A percentile compares a stretch with the other conserved stretches of the same genome.
These are phyloP conservation scores for Gymnopithys bicolor DNA, from an alignment of 2,797 vertebrate genomes.

Conservation along the genomic window DNA sequence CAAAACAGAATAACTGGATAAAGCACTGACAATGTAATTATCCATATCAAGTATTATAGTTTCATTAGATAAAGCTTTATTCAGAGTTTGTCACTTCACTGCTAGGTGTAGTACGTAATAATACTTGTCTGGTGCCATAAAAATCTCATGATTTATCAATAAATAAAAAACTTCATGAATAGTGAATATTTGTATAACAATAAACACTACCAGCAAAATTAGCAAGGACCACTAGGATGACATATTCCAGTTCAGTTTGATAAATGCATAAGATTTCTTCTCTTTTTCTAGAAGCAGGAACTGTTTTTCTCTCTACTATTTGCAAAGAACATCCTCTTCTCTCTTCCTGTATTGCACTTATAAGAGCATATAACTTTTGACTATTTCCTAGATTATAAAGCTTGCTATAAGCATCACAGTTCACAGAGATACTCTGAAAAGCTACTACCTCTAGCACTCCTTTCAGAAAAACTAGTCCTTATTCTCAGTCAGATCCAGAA, in stretches of 20 bases:
- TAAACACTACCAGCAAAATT: background rate
- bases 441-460: background rate
- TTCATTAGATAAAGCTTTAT: background rate
- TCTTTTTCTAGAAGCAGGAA: constrained; percentile 6
- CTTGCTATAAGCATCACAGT: background rate
- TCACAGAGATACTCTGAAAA: background rate
- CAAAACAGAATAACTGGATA: background rate
- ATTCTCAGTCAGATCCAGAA: background rate
- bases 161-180: background rate
- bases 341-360: background rate
- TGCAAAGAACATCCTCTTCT: background rate
- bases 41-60: background rate
- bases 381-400: background rate
- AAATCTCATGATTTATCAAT: constrained; percentile 1
- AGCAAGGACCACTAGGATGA: background rate
- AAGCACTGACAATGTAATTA: background rate
- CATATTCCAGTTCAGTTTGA: background rate
- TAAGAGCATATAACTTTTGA: background rate
- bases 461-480: background rate
- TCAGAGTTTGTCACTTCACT: background rate
- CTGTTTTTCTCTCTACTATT: background rate
- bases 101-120: background rate
- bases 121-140: background rate
- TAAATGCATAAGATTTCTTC: background rate
- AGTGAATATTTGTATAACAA: background rate